Base-by-base conservation (phyloP, 2,888 invertebrate species). In the Napeogenes sylphis region DNA sequence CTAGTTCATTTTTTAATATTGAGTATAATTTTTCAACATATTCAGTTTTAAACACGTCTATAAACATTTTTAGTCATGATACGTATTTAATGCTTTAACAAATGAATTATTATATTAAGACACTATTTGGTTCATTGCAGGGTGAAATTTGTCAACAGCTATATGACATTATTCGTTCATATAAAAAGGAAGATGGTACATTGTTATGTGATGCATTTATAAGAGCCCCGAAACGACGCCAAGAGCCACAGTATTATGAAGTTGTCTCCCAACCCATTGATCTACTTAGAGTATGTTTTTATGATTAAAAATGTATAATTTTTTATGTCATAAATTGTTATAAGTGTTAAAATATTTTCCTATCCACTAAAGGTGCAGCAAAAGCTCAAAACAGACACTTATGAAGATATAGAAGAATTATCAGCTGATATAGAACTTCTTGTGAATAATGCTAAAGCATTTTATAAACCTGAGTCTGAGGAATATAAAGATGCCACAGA, bases 311-410 rank as follows among this genome's bases (percentile, higher is more conserved):
- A 13, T 30, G 45, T 38, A 21, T 21, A 21, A 1, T 21, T 21
- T 21, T 21, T 21, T 21, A 0, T 21, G 21, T 21, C 21, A 21
- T 21, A 21, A 21, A 21, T 51, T 10, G 21, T 14, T 47, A 21
- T n/a, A 42, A n/a, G 35, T 55, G 13, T 30, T 33, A 33, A 38
- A 14, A 38, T 12, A 10, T 45, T 38, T 56, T 1, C 5, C 12
- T 47, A 38, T 56, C 21, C 53, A 6, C 58, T 72, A 6, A 75
- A 93, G 87, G 97, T 99, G 3, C 98, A 99, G 83, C 98, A 98
- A 79, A 99, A 99, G 83, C 87, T 99, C 10, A 98, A 98, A 92
- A 98, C 97, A 0, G 99, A 99, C 74, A 98, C 98, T 61, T 99
- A 99, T 83, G 95, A 96, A 71, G 97, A 98, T 79, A 92, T 99